phyloP scores from a whole-genome alignment of 2,113 vertebrate species.

The Maccullochella peelii region DNA sequence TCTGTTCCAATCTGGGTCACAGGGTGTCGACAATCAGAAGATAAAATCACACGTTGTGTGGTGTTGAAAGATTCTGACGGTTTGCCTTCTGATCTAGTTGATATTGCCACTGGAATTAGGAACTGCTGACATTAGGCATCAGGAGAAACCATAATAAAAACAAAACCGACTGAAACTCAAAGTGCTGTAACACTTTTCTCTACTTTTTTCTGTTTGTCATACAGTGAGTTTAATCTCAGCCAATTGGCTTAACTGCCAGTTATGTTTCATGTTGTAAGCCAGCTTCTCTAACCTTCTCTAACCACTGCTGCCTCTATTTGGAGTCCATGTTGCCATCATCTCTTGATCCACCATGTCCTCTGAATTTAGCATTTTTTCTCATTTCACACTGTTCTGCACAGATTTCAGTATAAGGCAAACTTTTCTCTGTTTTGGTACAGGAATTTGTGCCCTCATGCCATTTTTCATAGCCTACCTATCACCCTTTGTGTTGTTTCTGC shows the following conservation, averaged over 20 bases:
- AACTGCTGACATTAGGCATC: not conserved
- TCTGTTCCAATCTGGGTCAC: constrained; percentile 1
- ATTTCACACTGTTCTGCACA: not conserved
- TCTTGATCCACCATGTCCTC: no score
- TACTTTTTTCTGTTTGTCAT: not conserved
- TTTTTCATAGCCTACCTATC: not conserved
- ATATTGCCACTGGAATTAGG: not conserved
- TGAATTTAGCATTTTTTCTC: no score
- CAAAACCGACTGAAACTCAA: not conserved
- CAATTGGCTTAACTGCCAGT: not conserved
- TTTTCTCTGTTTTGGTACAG: not conserved
- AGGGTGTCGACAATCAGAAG: not conserved
- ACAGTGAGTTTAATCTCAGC: not conserved
- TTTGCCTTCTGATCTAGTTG: no score
- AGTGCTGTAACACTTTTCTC: not conserved
- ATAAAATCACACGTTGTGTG: not conserved
- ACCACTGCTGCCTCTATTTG: not conserved
- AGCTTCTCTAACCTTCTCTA: no score
- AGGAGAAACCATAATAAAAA: not conserved
- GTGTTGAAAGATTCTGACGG: not conserved
- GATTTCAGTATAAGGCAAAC: not conserved
- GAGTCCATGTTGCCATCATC: not conserved
- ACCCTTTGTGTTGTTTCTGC: not conserved
- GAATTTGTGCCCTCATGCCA: not conserved
- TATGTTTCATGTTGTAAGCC: not conserved